These are phyloP conservation scores for Psittacula echo DNA, from an alignment of 2,797 vertebrate genomes.

Conservation along the genomic window DNA sequence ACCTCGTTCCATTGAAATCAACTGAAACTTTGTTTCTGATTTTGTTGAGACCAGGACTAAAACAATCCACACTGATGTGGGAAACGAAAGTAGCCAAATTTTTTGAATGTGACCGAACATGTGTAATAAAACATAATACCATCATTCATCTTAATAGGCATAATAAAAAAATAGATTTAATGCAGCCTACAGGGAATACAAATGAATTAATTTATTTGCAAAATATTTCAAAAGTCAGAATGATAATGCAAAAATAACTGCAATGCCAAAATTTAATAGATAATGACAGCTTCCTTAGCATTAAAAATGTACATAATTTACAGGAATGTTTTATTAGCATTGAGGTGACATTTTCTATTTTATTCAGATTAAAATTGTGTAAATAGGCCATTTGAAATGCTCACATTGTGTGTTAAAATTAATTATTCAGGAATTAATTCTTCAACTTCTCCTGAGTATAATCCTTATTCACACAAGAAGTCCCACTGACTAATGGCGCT, in stretches of 20 bases:
- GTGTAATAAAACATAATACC: background rate
- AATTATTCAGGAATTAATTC: slow-evolving; percentile 22
- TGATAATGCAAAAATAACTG: slow-evolving; percentile 20
- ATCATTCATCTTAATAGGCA: background rate
- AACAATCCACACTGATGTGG: background rate
- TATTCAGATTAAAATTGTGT: slow-evolving; percentile 35
- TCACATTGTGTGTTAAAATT: background rate
- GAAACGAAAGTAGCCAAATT: background rate
- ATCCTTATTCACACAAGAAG: slow-evolving; percentile 20
- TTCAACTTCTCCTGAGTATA: background rate
- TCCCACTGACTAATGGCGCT: slow-evolving; percentile 7
- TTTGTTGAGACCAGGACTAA: background rate
- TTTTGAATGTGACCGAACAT: background rate
- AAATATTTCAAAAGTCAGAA: slow-evolving; percentile 25
- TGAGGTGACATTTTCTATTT: slow-evolving; percentile 47
- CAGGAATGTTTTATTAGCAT: slow-evolving; percentile 14
- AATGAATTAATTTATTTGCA: slow-evolving; percentile 9
- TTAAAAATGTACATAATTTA: slow-evolving; percentile 53
- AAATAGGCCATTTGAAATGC: slow-evolving; percentile 46
- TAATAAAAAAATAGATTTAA: background rate
- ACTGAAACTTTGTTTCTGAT: background rate
- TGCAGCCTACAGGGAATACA: background rate
- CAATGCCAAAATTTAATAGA: slow-evolving; percentile 33
- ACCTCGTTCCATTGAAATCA: background rate
- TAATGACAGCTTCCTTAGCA: slow-evolving; percentile 49